phyloP scores from a whole-genome alignment of 2,113 vertebrate genomes.

The Typhlomys cinereus region DNA sequence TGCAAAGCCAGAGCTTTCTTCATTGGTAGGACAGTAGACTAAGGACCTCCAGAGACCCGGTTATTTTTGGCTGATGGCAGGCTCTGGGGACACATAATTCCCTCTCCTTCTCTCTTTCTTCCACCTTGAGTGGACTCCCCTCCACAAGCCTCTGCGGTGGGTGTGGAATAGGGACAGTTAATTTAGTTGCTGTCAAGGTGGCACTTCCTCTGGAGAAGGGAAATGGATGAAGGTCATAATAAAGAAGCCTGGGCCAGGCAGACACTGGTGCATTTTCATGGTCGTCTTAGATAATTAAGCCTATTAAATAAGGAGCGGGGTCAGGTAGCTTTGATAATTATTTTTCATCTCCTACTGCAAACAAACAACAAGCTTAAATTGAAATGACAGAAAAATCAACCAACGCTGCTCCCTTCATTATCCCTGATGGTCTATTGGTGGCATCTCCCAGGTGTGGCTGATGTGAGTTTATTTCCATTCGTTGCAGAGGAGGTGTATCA shows the following conservation, averaged over 20 bases:
- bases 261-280: slow-evolving; percentile 65
- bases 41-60: not conserved
- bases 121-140: slow-evolving; percentile 20
- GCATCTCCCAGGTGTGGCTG: slow-evolving; percentile 36
- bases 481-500: slow-evolving; percentile 39
- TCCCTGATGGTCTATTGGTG: slow-evolving; percentile 57
- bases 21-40: fast-evolving
- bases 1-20: not conserved
- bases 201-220: slow-evolving; percentile 49
- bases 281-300: slow-evolving; percentile 67
- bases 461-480: slow-evolving; percentile 28
- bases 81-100: not conserved
- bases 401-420: slow-evolving; percentile 66
- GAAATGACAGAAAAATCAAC: slow-evolving; percentile 71
- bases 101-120: too few species aligned
- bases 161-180: slow-evolving; percentile 58
- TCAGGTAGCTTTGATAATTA: slow-evolving; percentile 67
- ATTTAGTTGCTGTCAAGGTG: slow-evolving; percentile 22
- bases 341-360: slow-evolving; percentile 63
- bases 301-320: slow-evolving; percentile 61
- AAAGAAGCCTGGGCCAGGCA: slow-evolving; percentile 72
- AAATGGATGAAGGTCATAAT: slow-evolving; percentile 67
- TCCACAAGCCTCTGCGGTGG: not conserved
- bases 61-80: not conserved
- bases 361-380: slow-evolving; percentile 68